Percentiles rank a stretch among this genome's conserved stretches.
Evolutionary conservation across 2,113 vertebrate species (phyloP).

Genomic region (Collichthys lucidus): DNA sequence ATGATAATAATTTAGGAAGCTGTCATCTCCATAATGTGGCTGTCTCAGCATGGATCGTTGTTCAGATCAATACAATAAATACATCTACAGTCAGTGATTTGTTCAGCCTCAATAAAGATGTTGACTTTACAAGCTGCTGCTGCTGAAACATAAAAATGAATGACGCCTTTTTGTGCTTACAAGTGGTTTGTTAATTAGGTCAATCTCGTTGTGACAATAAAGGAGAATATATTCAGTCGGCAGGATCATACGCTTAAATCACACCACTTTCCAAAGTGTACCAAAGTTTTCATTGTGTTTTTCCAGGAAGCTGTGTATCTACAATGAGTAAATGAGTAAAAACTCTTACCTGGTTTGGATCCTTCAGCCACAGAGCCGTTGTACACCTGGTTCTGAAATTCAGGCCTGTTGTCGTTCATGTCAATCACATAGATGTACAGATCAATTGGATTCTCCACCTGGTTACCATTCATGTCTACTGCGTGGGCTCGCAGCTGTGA

Average conservation of each 20-base stretch:
- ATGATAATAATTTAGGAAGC: background rate
- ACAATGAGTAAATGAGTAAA: background rate
- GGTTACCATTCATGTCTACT: slow-evolving; percentile 98
- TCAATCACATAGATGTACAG: slow-evolving; percentile 99
- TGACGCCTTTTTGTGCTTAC: background rate
- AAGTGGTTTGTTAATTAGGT: background rate
- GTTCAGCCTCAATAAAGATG: too few relatives aligned
- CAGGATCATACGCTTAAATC: background rate
- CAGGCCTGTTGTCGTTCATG: slow-evolving; percentile 99
- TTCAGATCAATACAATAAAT: background rate
- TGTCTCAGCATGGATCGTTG: background rate
- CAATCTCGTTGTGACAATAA: background rate
- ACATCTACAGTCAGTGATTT: background rate
- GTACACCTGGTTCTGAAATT: slow-evolving; percentile 96
- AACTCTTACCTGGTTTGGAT: slow-evolving; percentile 93
- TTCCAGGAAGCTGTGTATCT: background rate
- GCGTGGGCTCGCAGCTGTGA: slow-evolving; percentile 95
- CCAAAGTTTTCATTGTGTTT: background rate
- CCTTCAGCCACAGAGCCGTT: slow-evolving; percentile 98
- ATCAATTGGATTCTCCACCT: slow-evolving; percentile 99
- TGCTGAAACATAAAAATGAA: background rate
- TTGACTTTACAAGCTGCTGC: too few relatives aligned
- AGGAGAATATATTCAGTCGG: background rate
- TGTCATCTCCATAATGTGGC: background rate
- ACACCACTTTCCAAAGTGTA: background rate